Evolutionary conservation across 2,113 vertebrate species (phyloP).

Genomic region (Melanerpes formicivorus): DNA sequence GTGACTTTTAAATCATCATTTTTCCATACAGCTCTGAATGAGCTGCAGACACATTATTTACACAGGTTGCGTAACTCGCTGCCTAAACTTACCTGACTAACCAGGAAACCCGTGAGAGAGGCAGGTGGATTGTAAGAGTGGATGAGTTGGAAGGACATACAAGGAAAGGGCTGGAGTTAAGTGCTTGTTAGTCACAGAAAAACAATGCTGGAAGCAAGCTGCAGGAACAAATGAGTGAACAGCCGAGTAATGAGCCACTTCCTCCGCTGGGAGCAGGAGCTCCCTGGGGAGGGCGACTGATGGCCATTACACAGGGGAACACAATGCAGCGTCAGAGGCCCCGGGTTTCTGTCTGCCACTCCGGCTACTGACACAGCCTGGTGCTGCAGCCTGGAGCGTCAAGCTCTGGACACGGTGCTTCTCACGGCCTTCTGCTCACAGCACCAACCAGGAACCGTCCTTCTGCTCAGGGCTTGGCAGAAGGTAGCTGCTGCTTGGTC

Average conservation of each 20-base stretch:
- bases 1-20: neutral
- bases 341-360: neutral
- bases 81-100: slow-evolving; percentile 27
- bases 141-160: neutral
- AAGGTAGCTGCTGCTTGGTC: fast-evolving
- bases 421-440: neutral
- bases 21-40: neutral
- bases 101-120: neutral
- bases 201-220: slow-evolving; percentile 49
- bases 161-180: slow-evolving; percentile 47
- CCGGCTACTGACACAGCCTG: neutral
- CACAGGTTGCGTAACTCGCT: neutral
- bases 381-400: neutral
- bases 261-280: neutral
- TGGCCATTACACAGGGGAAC: neutral
- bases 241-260: slow-evolving; percentile 26
- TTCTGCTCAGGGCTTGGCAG: neutral
- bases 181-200: slow-evolving; percentile 57
- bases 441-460: fast-evolving
- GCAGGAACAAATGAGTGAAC: slow-evolving; percentile 35
- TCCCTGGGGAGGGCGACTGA: neutral
- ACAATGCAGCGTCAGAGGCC: neutral
- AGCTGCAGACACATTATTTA: neutral
- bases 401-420: fast-evolving
- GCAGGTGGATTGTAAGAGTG: neutral